Evolutionary conservation across 2,797 vertebrate species (phyloP).

Genomic region (Moxostoma hubbsi): DNA sequence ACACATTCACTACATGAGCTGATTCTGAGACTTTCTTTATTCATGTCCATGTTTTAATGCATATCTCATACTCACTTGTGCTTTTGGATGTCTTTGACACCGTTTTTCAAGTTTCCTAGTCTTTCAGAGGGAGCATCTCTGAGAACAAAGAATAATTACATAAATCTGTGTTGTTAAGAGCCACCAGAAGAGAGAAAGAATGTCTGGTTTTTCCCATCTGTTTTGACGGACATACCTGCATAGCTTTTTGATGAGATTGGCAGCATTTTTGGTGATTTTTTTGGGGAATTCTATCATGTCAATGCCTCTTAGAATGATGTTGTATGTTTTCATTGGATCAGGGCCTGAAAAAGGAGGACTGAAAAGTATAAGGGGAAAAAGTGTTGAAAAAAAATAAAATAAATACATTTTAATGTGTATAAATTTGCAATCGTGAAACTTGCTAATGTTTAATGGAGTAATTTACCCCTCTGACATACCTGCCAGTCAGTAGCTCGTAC

Average conservation of each 20-base stretch:
- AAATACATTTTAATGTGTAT: not conserved
- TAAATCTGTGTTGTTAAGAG: not conserved
- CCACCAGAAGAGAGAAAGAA: not conserved
- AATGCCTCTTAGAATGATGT: constrained; percentile 97
- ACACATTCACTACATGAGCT: not conserved
- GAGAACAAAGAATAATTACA: constrained; percentile 51
- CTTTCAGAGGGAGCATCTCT: constrained; percentile 99
- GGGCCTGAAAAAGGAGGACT: constrained; percentile 99
- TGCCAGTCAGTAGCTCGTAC: constrained; percentile 99
- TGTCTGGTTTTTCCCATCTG: not conserved
- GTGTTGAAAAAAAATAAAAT: not conserved
- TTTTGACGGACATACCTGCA: constrained; percentile 79
- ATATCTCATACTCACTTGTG: constrained; percentile 88
- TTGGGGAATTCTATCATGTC: constrained; percentile 99
- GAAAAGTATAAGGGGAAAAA: constrained; percentile 1
- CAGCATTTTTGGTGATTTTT: constrained; percentile 99
- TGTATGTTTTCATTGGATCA: constrained; percentile 99
- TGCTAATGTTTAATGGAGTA: not conserved
- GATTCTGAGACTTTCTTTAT: not conserved
- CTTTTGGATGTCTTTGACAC: constrained; percentile 99
- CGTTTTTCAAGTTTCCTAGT: constrained; percentile 99
- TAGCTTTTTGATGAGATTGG: constrained; percentile 99
- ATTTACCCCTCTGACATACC: constrained; percentile 73
- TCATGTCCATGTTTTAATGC: not conserved
- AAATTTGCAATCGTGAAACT: not conserved